Conservation (phyloP, 2,888 invertebrate species). For the Mesorhabditis sp. region DNA sequence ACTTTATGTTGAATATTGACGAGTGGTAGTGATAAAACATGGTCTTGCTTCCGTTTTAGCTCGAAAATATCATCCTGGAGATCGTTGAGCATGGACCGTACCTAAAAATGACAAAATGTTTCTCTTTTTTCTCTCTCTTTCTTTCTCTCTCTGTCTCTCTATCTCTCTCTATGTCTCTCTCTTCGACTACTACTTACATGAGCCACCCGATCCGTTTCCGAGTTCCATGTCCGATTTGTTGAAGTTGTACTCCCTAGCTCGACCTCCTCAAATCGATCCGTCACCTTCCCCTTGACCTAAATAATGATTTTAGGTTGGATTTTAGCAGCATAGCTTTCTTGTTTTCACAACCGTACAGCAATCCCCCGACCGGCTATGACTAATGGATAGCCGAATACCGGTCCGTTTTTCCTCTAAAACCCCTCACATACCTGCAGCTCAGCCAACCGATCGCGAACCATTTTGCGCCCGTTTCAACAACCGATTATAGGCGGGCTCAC, state of each 20-base stretch:
- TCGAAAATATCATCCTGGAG: slow-evolving; percentile 32
- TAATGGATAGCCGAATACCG: too few relatives aligned
- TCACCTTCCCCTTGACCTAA: slow-evolving; percentile 32
- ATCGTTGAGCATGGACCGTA: slow-evolving; percentile 1
- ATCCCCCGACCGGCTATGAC: background rate
- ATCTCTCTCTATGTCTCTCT: too few relatives aligned
- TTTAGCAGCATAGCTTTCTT: background rate
- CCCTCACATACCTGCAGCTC: slow-evolving; percentile 29
- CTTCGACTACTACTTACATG: background rate
- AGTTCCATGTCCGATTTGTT: background rate
- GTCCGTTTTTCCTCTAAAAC: background rate
- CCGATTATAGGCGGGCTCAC: too few relatives aligned
- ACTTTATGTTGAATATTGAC: slow-evolving; percentile 41
- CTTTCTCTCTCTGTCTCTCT: too few relatives aligned
- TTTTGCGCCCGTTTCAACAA: background rate
- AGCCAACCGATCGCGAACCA: slow-evolving; percentile 28
- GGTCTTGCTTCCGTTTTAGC: slow-evolving; percentile 33
- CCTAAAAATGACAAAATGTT: background rate
- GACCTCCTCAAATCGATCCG: slow-evolving; percentile 43
- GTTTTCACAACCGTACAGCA: too few relatives aligned
- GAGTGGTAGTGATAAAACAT: slow-evolving; percentile 30
- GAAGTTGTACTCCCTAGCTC: slow-evolving; percentile 33
- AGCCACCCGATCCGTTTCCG: background rate
- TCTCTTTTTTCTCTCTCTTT: too few relatives aligned
- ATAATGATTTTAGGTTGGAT: background rate